These are phyloP conservation scores for Beris chalybata DNA, from an alignment of 2,888 invertebrate species.

Conservation along the genomic window DNA sequence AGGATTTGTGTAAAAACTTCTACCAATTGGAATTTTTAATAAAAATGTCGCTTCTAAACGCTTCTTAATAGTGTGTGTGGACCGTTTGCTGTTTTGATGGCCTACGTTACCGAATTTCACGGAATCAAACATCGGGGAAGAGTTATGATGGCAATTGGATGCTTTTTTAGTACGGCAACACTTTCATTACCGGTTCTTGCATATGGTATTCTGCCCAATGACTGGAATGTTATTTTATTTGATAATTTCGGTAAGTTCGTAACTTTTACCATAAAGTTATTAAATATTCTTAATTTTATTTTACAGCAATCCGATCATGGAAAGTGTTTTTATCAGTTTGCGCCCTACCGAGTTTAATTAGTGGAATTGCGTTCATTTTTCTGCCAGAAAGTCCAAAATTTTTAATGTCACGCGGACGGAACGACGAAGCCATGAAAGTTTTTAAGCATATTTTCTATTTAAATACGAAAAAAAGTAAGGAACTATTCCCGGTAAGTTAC, in stretches of 20 bases:
- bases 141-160: constrained; percentile 66
- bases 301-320: constrained; percentile 62
- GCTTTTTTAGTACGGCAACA: constrained; percentile 68
- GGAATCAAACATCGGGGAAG: constrained; percentile 65
- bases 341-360: constrained; percentile 66
- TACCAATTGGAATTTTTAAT: not conserved
- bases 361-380: constrained; percentile 63
- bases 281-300: not conserved
- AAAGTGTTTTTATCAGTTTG: constrained; percentile 63
- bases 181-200: constrained; percentile 70
- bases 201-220: constrained; percentile 68
- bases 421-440: constrained; percentile 47
- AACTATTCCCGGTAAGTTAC: constrained; percentile 66
- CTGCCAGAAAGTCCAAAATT: constrained; percentile 65
- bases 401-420: constrained; percentile 49
- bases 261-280: not conserved
- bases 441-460: constrained; percentile 63
- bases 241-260: constrained; percentile 9
- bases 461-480: constrained; percentile 65
- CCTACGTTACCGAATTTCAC: constrained; percentile 76
- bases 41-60: constrained; percentile 19
- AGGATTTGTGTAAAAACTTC: constrained; percentile 71
- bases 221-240: constrained; percentile 9
- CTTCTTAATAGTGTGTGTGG: constrained; percentile 62
- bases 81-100: constrained; percentile 72